Conservation (phyloP, 2,797 vertebrate species). For the Chelmon rostratus region DNA sequence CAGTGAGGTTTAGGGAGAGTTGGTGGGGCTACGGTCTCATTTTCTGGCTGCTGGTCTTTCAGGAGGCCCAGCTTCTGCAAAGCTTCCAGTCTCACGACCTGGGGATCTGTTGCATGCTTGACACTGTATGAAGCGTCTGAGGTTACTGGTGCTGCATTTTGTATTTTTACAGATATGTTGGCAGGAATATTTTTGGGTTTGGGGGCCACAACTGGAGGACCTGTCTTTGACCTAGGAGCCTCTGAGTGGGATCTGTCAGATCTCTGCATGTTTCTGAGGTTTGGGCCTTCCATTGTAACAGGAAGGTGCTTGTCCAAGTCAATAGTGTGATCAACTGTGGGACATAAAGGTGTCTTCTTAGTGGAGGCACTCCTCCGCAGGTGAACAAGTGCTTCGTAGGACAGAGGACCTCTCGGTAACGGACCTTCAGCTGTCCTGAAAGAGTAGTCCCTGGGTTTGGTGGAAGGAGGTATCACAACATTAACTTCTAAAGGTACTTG, state of each 20-base stretch:
- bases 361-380: constrained; percentile 76
- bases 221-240: constrained; percentile 41
- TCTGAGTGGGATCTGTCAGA: constrained; percentile 43
- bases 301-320: constrained; percentile 50
- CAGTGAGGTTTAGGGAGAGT: constrained; percentile 28
- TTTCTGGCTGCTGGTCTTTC: constrained; percentile 74
- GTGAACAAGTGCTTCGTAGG: constrained; percentile 83
- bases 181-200: constrained; percentile 89
- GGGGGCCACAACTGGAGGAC: constrained; percentile 86
- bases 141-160: constrained; percentile 27
- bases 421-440: constrained; percentile 47
- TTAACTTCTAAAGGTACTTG: constrained; percentile 67
- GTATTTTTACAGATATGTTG: constrained; percentile 81
- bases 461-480: constrained; percentile 61
- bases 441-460: constrained; percentile 60
- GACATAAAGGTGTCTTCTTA: constrained; percentile 79
- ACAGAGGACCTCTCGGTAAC: constrained; percentile 79
- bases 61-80: constrained; percentile 92
- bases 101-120: constrained; percentile 67
- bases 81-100: constrained; percentile 87
- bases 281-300: constrained; percentile 21
- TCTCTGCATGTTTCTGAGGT: constrained; percentile 28
- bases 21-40: constrained; percentile 16
- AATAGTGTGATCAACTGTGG: constrained; percentile 76
- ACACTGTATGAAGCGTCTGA: constrained; percentile 48